Percentiles rank a stretch among this genome's conserved stretches.
Evolutionary conservation across 2,888 invertebrate species (phyloP).

Genomic region (Ferrisia virgata): DNA sequence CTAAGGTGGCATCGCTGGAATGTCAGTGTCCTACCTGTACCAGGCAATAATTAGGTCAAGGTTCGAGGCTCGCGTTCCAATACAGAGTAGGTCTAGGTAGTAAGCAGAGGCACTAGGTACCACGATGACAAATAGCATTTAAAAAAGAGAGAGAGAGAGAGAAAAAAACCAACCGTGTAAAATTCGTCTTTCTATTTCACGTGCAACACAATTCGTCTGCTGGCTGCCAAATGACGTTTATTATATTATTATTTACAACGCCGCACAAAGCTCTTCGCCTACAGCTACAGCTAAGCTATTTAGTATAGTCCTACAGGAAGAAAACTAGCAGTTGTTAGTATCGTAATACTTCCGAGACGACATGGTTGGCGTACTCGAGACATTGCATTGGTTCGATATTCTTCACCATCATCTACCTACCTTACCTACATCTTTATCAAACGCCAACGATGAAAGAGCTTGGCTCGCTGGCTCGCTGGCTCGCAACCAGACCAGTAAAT

Average conservation of each 20-base stretch:
- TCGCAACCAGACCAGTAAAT: not conserved
- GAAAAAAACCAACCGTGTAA: not conserved
- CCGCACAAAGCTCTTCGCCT: too few relatives aligned
- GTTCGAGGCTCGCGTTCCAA: constrained; percentile 1
- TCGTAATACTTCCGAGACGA: not conserved
- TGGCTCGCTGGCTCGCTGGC: too few relatives aligned
- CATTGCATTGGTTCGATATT: too few relatives aligned
- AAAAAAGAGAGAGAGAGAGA: not conserved
- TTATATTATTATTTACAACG: constrained; percentile 5
- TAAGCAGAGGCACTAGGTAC: too few relatives aligned
- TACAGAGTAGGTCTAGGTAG: too few relatives aligned
- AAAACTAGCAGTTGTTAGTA: not conserved
- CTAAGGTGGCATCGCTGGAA: constrained; percentile 15
- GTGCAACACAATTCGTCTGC: not conserved
- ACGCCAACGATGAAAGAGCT: too few relatives aligned
- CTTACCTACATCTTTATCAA: not conserved
- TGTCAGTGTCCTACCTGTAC: constrained; percentile 22
- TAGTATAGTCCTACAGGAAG: too few relatives aligned
- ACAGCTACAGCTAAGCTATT: not conserved
- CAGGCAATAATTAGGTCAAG: constrained; percentile 13
- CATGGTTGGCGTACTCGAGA: not conserved
- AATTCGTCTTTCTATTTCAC: not conserved
- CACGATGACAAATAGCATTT: constrained; percentile 15
- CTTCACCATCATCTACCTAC: too few relatives aligned
- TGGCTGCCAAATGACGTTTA: not conserved